phyloP scores from a whole-genome alignment of 2,888 invertebrate genomes.

The Drosophila siamana region DNA sequence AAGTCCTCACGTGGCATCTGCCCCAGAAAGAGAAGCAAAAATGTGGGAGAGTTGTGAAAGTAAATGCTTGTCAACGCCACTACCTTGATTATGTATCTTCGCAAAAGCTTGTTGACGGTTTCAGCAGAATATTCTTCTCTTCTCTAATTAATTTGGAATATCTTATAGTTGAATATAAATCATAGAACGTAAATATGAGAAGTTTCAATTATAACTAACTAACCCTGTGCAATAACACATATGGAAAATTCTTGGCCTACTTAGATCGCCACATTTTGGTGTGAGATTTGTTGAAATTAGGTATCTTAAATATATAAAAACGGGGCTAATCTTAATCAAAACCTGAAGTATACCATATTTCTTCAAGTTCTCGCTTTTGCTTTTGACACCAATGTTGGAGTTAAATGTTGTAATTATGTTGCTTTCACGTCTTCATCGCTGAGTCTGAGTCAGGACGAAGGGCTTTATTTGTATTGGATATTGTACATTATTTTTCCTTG shows the following conservation, averaged over 20 bases:
- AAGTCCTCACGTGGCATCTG: slow-evolving; percentile 77
- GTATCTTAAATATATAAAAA: background rate
- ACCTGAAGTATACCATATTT: too few species aligned
- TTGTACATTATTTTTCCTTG: background rate
- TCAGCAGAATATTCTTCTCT: background rate
- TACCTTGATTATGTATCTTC: background rate
- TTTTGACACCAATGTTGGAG: background rate
- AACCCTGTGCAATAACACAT: background rate
- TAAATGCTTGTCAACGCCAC: background rate
- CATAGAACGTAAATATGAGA: background rate
- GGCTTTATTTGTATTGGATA: background rate
- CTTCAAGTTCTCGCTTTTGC: too few species aligned
- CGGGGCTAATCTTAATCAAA: too few species aligned
- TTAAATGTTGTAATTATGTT: background rate
- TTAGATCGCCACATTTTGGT: background rate
- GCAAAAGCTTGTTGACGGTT: background rate
- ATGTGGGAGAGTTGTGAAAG: background rate
- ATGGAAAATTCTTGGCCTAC: background rate
- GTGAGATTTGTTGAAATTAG: background rate
- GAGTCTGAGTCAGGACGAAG: background rate
- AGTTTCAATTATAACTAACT: background rate
- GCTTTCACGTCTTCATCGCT: background rate
- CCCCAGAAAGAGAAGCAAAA: background rate
- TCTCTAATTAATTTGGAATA: background rate
- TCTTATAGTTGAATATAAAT: background rate